Percentiles rank a stretch among this genome's conserved stretches.
Conservation (phyloP, 2,113 vertebrate genomes). For the Brachirus orientalis region DNA sequence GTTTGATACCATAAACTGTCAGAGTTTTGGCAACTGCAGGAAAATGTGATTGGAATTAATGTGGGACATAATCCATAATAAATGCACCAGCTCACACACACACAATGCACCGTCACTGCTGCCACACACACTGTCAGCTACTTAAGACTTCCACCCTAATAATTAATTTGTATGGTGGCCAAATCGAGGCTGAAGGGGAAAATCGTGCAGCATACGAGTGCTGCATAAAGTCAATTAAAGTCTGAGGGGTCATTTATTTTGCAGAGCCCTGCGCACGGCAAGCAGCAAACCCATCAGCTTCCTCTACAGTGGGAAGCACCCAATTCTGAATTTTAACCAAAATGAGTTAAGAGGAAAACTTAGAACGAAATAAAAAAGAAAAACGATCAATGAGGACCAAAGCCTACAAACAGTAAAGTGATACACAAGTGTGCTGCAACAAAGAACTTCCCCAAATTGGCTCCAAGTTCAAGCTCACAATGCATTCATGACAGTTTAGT, state of each 20-base stretch:
- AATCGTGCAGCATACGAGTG: constrained; percentile 19
- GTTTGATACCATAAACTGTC: constrained; percentile 3
- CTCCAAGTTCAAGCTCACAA: too few species aligned
- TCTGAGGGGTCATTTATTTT: constrained; percentile 14
- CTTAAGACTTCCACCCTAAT: constrained; percentile 25
- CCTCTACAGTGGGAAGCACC: neutral
- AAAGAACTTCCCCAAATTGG: too few species aligned
- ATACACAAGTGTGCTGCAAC: too few species aligned
- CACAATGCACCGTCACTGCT: constrained; percentile 1
- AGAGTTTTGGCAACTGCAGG: constrained; percentile 6
- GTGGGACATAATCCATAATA: constrained; percentile 21
- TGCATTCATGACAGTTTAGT: too few species aligned
- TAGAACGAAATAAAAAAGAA: too few species aligned
- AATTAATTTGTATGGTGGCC: constrained; percentile 32
- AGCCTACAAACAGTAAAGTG: too few species aligned
- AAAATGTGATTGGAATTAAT: constrained; percentile 19
- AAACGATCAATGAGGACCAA: too few species aligned
- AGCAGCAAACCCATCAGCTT: constrained; percentile 3
- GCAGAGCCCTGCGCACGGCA: constrained; percentile 4
- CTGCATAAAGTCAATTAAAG: constrained; percentile 25
- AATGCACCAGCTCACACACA: constrained; percentile 5
- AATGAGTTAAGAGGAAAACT: neutral
- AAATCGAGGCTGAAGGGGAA: constrained; percentile 16
- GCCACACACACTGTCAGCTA: constrained; percentile 4
- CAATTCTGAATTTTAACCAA: neutral